phyloP scores from a whole-genome alignment of 2,888 invertebrate genomes.

The Pelosia muscerda region DNA sequence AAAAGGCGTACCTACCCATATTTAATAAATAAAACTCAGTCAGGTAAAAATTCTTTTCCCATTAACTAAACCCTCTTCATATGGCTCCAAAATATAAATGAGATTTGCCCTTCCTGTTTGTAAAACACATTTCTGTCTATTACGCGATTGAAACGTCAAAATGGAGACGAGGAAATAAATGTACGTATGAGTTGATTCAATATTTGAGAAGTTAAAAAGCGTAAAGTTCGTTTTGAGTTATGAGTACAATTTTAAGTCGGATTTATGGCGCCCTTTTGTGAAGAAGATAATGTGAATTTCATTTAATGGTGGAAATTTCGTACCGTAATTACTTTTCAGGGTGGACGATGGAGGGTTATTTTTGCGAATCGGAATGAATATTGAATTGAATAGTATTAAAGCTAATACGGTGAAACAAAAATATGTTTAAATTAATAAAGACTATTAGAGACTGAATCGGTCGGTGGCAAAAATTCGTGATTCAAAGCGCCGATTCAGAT shows the following conservation, averaged over 20 bases:
- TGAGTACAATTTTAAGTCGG: not conserved
- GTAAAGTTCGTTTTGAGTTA: slow-evolving; percentile 1
- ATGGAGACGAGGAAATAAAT: slow-evolving; percentile 11
- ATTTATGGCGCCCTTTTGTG: not conserved
- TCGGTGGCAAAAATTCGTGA: too few relatives aligned
- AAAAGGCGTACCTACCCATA: not conserved
- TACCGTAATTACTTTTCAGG: not conserved
- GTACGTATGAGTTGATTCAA: slow-evolving; percentile 16
- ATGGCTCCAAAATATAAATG: slow-evolving; percentile 2
- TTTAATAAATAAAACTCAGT: not conserved
- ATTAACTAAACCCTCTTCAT: not conserved
- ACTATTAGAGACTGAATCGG: too few relatives aligned
- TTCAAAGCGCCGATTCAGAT: too few relatives aligned
- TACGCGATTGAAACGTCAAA: slow-evolving; percentile 13
- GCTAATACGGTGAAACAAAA: too few relatives aligned
- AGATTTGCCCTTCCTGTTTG: slow-evolving; percentile 10
- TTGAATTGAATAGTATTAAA: too few relatives aligned
- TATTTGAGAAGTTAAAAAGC: slow-evolving; percentile 15
- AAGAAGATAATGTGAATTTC: not conserved
- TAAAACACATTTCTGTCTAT: slow-evolving; percentile 12
- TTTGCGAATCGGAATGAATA: too few relatives aligned
- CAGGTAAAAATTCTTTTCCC: not conserved
- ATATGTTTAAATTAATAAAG: too few relatives aligned
- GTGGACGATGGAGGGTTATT: not conserved
- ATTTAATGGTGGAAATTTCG: not conserved